Conservation (phyloP, 1,140 invertebrate species). For the Drosophila persimilis region DNA sequence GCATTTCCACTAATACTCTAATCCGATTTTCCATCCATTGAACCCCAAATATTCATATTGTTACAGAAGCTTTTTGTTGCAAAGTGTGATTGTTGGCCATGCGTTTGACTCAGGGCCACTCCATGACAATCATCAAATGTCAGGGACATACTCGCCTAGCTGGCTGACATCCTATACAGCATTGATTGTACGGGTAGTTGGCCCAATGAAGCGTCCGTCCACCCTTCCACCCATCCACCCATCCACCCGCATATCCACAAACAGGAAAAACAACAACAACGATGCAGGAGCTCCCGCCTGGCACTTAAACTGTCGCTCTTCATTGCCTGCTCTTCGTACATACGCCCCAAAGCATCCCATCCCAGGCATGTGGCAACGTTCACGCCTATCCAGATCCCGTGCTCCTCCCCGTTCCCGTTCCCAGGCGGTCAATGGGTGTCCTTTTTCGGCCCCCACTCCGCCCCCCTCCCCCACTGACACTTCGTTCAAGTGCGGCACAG, state of each 20-base stretch:
- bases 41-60: not conserved
- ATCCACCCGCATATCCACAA: not conserved
- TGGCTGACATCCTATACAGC: conserved; percentile 38
- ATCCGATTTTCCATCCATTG: too few species aligned
- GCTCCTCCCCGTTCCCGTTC: too few species aligned
- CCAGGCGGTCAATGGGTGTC: conserved; percentile 54
- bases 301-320: conserved; percentile 74
- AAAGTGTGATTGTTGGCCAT: conserved; percentile 9
- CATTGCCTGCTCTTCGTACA: conserved; percentile 48
- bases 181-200: conserved; percentile 34
- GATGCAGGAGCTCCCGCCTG: conserved; percentile 25
- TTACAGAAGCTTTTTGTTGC: not conserved
- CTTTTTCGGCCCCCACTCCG: conserved; percentile 41
- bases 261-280: conserved; percentile 20
- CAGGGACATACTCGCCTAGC: conserved; percentile 30
- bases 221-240: conserved; percentile 8
- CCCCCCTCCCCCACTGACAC: not conserved
- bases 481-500: conserved; percentile 51
- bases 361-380: conserved; percentile 24
- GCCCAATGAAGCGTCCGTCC: conserved; percentile 1
- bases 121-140: conserved; percentile 53
- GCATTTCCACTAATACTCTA: too few species aligned
- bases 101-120: conserved; percentile 13
- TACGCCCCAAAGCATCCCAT: conserved; percentile 6
- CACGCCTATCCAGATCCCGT: conserved; percentile 39